Evolutionary conservation across 1,140 invertebrate species (phyloP), one percentile per base, ranked within the genome.

Genomic region (Palaemon carinicauda): DNA sequence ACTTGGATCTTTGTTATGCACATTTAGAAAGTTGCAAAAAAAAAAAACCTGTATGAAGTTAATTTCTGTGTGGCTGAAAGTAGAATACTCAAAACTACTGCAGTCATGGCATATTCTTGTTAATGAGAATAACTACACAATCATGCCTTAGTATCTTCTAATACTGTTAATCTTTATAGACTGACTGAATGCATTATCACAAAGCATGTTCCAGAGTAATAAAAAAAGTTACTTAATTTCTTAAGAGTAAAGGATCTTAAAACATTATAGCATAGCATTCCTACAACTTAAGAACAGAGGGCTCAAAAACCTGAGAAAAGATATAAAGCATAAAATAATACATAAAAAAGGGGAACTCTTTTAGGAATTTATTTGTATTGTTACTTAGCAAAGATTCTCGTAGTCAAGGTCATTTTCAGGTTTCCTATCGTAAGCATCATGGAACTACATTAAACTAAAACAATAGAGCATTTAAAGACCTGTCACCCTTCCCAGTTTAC

Each of bases 1-100:
- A 1, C 41, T 41, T 41, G 12, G 41, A 41, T 41, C 41, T 41
- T 41, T 41, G 41, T 41, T 41, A 65, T 65, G 29, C 29, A 69
- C 29, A 69, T 69, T 12, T 69, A 60, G n/a, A 60, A 21, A 60
- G 24, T 21, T 60, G 24, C 21, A 65, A 19, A 80, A 56, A 9
- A 65, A 19, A 80, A 56, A 9, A 60, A 60, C 21, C 24, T 31
- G 33, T 71, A 51, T 69, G 74, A 79, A 85, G 74, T 85, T 60
- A 75, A 77, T 85, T 85, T 79, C 74, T 85, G 74, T 85, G 82
- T 84, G 74, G 77, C 82, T 85, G 82, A 85, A 71, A 85, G 82
- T 79, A 81, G 82, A 85, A 78, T 85, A 69, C 74, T 85, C 82
- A 74, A 85, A 60, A 79, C 82, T 85, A 85, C 82, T 85, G 74